These are phyloP conservation scores for Gobio gobio DNA, from an alignment of 2,113 vertebrate species.

Conservation along the genomic window DNA sequence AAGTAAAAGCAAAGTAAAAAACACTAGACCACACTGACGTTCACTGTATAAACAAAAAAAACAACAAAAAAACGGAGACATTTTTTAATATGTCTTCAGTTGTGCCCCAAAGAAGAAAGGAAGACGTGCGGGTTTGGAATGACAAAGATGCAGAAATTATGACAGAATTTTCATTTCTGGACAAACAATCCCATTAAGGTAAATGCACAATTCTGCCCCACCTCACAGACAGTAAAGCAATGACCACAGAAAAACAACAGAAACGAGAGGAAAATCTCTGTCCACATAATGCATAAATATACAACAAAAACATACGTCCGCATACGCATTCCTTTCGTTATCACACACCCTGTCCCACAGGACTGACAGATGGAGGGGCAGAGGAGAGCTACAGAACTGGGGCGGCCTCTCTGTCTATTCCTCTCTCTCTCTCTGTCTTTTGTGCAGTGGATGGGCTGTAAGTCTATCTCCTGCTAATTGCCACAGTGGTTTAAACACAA, in stretches of 20 bases:
- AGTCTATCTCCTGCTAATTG: constrained; percentile 79
- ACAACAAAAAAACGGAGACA: too few relatives aligned
- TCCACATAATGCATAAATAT: constrained; percentile 31
- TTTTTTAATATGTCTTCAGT: too few relatives aligned
- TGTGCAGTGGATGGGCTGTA: constrained; percentile 73
- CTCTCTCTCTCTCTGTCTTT: constrained; percentile 59
- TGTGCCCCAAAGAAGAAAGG: too few relatives aligned
- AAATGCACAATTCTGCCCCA: not conserved
- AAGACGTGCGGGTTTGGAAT: too few relatives aligned
- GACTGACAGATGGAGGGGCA: constrained; percentile 75
- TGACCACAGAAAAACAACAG: not conserved
- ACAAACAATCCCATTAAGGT: not conserved
- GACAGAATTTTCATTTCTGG: not conserved
- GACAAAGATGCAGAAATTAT: too few relatives aligned
- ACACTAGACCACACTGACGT: not conserved
- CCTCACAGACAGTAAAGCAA: not conserved
- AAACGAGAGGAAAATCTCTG: not conserved
- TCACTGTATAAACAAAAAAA: not conserved
- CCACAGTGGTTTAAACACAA: constrained; percentile 73
- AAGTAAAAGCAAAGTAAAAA: not conserved
- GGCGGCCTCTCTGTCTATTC: constrained; percentile 40
- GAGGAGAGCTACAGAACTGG: constrained; percentile 59
- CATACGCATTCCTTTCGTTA: constrained; percentile 23
- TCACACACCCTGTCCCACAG: constrained; percentile 64
- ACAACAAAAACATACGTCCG: not conserved